These are phyloP conservation scores for Gymnothorax javanicus DNA, from an alignment of 2,797 vertebrate species.

Conservation along the genomic window DNA sequence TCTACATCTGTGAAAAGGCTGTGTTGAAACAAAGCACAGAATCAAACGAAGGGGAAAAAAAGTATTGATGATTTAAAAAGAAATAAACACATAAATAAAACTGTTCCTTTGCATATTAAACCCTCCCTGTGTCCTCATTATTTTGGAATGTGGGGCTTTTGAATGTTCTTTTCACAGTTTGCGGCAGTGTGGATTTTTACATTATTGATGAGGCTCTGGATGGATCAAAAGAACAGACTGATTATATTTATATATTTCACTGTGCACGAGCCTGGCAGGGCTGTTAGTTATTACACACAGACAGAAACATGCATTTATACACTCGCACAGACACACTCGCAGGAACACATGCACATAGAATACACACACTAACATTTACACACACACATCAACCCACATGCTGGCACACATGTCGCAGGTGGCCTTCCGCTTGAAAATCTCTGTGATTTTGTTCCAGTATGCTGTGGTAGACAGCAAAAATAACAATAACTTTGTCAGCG, in stretches of 20 bases:
- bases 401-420: constrained; percentile 4
- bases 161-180: constrained; percentile 70
- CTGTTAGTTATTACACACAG: neutral
- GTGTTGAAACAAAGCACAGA: neutral
- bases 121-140: constrained; percentile 61
- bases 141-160: constrained; percentile 66
- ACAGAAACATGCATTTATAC: constrained; percentile 25
- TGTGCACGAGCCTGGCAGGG: constrained; percentile 45
- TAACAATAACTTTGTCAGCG: too few species aligned
- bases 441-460: too few species aligned
- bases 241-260: constrained; percentile 64
- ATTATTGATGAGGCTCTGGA: constrained; percentile 71
- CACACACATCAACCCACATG: constrained; percentile 29
- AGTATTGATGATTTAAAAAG: constrained; percentile 16
- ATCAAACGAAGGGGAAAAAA: constrained; percentile 2
- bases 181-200: constrained; percentile 68
- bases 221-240: constrained; percentile 69
- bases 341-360: constrained; percentile 43
- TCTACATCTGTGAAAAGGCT: neutral
- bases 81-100: neutral
- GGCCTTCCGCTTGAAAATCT: too few species aligned
- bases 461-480: too few species aligned
- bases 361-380: constrained; percentile 42
- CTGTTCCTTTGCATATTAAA: constrained; percentile 65
- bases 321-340: constrained; percentile 31